Evolutionary conservation across 2,888 invertebrate species (phyloP).

Genomic region (Dryomyza anilis): DNA sequence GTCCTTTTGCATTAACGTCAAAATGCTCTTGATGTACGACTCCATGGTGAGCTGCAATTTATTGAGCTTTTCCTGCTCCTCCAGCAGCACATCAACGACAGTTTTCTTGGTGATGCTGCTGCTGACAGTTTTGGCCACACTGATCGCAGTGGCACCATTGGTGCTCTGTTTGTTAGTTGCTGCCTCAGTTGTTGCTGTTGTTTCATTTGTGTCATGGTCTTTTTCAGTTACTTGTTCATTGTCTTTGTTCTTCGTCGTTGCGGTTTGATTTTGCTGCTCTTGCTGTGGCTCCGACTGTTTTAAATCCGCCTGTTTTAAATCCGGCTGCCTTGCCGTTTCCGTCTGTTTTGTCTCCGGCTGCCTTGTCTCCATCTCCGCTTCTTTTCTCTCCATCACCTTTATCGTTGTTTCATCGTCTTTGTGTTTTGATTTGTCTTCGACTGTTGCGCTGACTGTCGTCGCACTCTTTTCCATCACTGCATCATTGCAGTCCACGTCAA

Average conservation of each 20-base stretch:
- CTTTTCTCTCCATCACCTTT: no score
- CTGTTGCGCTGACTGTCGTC: neutral
- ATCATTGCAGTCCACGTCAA: slow-evolving; percentile 16
- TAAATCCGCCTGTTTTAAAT: no score
- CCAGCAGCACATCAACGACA: slow-evolving; percentile 52
- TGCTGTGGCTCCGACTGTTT: neutral
- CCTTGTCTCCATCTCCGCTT: no score
- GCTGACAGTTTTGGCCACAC: slow-evolving; percentile 24
- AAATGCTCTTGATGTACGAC: slow-evolving; percentile 57
- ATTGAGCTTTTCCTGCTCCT: slow-evolving; percentile 55
- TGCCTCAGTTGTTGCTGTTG: no score
- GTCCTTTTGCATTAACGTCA: slow-evolving; percentile 57
- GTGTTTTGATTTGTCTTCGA: slow-evolving; percentile 28
- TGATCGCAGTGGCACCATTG: slow-evolving; percentile 38
- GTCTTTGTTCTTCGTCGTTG: neutral
- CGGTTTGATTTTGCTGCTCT: slow-evolving; percentile 5
- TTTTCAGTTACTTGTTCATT: neutral
- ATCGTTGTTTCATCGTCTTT: no score
- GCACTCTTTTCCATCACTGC: slow-evolving; percentile 7
- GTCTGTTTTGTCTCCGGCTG: no score
- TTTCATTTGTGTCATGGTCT: neutral
- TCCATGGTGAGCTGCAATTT: slow-evolving; percentile 57
- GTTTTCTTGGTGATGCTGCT: slow-evolving; percentile 44
- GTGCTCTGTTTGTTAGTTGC: slow-evolving; percentile 39
- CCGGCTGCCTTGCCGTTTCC: no score